Percentiles rank a stretch among this genome's conserved stretches.
Evolutionary conservation across 2,113 vertebrate genomes (phyloP).

Genomic region (Amblyopsis rosae): DNA sequence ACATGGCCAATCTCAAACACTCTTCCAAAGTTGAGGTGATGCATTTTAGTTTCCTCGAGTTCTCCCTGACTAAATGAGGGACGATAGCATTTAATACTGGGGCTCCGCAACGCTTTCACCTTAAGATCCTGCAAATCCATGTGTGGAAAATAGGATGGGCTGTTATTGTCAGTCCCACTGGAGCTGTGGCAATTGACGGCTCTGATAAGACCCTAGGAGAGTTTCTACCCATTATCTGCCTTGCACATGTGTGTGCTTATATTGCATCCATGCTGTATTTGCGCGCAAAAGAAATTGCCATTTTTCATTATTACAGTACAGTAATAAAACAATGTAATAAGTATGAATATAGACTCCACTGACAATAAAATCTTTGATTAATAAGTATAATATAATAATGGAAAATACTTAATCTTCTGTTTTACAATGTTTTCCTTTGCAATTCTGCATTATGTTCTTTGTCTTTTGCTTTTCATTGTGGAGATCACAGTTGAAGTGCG

Average conservation of each 20-base stretch:
- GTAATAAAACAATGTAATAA: conserved; percentile 55
- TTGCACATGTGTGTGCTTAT: conserved; percentile 66
- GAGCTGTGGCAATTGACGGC: conserved; percentile 63
- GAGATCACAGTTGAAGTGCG: conserved; percentile 55
- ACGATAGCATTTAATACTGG: conserved; percentile 60
- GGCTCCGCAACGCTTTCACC: conserved; percentile 58
- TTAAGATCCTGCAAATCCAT: conserved; percentile 67
- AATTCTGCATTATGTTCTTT: conserved; percentile 4
- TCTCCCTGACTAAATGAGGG: conserved; percentile 59
- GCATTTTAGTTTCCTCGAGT: conserved; percentile 48
- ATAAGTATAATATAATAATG: conserved; percentile 15
- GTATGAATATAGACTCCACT: conserved; percentile 20
- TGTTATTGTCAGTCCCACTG: conserved; percentile 67
- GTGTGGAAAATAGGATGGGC: conserved; percentile 56
- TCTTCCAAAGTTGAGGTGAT: conserved; percentile 57
- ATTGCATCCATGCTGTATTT: conserved; percentile 54
- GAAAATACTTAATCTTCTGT: conserved; percentile 19
- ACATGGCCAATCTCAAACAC: conserved; percentile 42
- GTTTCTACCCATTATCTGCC: conserved; percentile 73
- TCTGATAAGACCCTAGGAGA: conserved; percentile 73
- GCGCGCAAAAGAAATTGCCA: conserved; percentile 10
- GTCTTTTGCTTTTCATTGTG: conserved; percentile 52
- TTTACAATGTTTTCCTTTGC: conserved; percentile 35
- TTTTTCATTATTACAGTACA: too few species aligned
- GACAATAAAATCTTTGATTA: conserved; percentile 33